Base-by-base conservation (phyloP, 2,797 vertebrate species). In the Okamejei kenojei region DNA sequence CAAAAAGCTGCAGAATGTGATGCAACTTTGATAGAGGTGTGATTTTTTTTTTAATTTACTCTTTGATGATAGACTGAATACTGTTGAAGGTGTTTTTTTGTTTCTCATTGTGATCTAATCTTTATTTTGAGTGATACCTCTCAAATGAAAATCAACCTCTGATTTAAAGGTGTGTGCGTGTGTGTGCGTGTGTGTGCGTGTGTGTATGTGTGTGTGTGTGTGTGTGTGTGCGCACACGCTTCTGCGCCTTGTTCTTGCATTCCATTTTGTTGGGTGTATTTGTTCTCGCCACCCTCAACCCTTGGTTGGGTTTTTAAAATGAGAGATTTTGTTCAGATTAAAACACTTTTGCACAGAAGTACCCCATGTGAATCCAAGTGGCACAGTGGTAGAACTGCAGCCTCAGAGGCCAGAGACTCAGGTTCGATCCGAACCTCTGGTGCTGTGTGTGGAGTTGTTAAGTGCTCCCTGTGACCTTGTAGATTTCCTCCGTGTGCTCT, bases 21-120 rank as follows among this genome's bases (percentile, higher is more conserved):
- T 88, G 17, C 63, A 68, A 35, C 84, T 88, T 88, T 88, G 84
- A 88, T 65, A 88, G 32, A 2, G 84, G 63, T 88, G 84, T 88
- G 84, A 88, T 35, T 68, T 7, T 21, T 21, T 73, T 73, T 21
- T 21, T 21, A 73, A 73, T 26, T 23, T 73, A 73, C 21, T 73
- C 71, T 17, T 9, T 73, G 21, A 73, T 73, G 71, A 21, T 1
- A 68, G 65, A 68, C 19, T 80, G 15, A 80, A 45, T 38, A 45
- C 88, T 45, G 68, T 17, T 4, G 17, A 17, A 21, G 32, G 84
- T 54, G 23, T 90, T 26, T 76, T 38, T 76, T 45, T 74, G 73
- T 54, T 5, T 76, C 71, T 76, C 45, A 29, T 19, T 91, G 19
- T 92, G 71, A 11, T 76, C 71, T 23, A 92, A 76, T 0, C 32